A percentile compares a stretch with the other conserved stretches of the same genome.
These are phyloP conservation scores for Orgyia antiqua DNA, from an alignment of 2,888 invertebrate genomes.

Conservation along the genomic window DNA sequence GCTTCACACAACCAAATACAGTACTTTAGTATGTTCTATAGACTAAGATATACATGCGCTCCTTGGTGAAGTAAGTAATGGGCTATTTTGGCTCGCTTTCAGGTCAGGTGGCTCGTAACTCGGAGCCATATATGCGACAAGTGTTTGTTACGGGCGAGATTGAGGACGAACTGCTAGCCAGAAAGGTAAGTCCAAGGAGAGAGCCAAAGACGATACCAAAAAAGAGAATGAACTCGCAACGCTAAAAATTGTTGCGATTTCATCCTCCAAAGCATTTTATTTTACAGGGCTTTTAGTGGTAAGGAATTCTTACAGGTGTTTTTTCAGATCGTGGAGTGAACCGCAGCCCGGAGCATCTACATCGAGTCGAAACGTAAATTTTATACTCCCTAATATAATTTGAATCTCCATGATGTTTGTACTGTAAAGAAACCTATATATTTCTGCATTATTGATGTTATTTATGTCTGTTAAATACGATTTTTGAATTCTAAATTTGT, in stretches of 20 bases:
- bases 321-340: slow-evolving; percentile 63
- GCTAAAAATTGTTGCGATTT: slow-evolving; percentile 43
- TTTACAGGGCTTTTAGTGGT: slow-evolving; percentile 31
- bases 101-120: slow-evolving; percentile 92
- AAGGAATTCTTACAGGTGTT: slow-evolving; percentile 57
- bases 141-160: slow-evolving; percentile 88
- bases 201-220: slow-evolving; percentile 14
- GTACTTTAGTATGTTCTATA: too few species aligned
- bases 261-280: slow-evolving; percentile 37
- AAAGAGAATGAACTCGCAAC: slow-evolving; percentile 61
- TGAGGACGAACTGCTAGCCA: slow-evolving; percentile 79
- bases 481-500: too few species aligned
- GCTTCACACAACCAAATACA: background rate
- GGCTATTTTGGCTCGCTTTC: slow-evolving; percentile 65
- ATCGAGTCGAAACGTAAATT: slow-evolving; percentile 61
- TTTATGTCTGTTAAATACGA: too few species aligned
- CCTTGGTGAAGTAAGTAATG: slow-evolving; percentile 45
- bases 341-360: slow-evolving; percentile 46
- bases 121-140: slow-evolving; percentile 98
- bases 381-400: slow-evolving; percentile 33
- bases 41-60: slow-evolving; percentile 15
- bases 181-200: slow-evolving; percentile 77
- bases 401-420: slow-evolving; percentile 24
- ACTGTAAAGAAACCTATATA: background rate
- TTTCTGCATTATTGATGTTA: too few species aligned